These are phyloP conservation scores for Tricholaema leucomelas DNA, from an alignment of 2,113 vertebrate genomes.

Conservation along the genomic window DNA sequence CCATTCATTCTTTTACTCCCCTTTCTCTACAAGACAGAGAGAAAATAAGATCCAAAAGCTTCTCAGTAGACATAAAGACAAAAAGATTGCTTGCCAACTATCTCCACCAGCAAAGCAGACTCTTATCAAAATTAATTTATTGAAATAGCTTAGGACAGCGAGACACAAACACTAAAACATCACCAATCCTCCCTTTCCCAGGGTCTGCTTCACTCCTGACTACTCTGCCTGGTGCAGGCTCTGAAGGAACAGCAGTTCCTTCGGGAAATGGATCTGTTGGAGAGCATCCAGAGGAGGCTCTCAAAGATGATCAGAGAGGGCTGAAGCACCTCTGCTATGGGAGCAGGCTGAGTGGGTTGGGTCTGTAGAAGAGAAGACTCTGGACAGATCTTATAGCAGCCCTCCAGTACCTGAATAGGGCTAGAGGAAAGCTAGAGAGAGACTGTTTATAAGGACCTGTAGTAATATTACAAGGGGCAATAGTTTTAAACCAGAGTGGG, in stretches of 20 bases:
- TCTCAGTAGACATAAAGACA: not conserved
- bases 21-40: not conserved
- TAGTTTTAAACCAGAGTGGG: no score
- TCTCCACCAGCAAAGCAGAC: not conserved
- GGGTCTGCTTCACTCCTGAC: not conserved
- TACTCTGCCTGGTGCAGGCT: accelerated
- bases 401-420: no score
- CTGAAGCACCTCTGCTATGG: no score
- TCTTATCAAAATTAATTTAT: not conserved
- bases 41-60: not conserved
- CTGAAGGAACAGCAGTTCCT: not conserved
- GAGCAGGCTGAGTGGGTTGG: no score
- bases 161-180: not conserved
- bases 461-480: no score
- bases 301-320: no score
- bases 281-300: no score
- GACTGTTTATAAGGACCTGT: no score
- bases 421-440: no score
- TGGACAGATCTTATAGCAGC: no score
- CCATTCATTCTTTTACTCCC: not conserved
- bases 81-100: not conserved
- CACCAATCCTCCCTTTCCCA: not conserved
- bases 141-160: not conserved
- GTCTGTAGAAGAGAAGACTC: no score
- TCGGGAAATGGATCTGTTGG: not conserved